A percentile compares a stretch with the other conserved stretches of the same genome.
These are phyloP conservation scores for Drosophila affinis DNA, from an alignment of 2,888 invertebrate genomes.

Conservation along the genomic window DNA sequence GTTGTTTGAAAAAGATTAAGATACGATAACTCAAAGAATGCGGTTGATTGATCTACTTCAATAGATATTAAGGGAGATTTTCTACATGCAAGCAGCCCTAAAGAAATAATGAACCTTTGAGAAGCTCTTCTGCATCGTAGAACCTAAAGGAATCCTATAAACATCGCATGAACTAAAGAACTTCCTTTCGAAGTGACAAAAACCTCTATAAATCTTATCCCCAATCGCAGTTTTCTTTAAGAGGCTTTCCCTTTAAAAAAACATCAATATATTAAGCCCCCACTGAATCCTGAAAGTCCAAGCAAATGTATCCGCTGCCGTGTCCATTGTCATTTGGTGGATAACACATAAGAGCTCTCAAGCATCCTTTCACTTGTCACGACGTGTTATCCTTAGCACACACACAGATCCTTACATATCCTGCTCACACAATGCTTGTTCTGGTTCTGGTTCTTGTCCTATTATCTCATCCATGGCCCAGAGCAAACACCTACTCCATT, in stretches of 20 bases:
- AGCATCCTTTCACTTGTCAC: slow-evolving; percentile 71
- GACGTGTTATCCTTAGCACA: slow-evolving; percentile 41
- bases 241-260: background rate
- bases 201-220: background rate
- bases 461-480: slow-evolving; percentile 37
- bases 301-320: background rate
- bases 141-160: too few species aligned
- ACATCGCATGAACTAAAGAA: too few species aligned
- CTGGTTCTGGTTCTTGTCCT: slow-evolving; percentile 17
- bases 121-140: background rate
- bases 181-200: background rate
- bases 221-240: background rate
- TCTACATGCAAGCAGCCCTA: background rate
- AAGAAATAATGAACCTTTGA: background rate
- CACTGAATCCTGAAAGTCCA: slow-evolving; percentile 17
- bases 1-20: background rate
- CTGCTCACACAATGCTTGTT: slow-evolving; percentile 30
- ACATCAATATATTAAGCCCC: background rate
- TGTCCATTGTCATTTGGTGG: slow-evolving; percentile 28
- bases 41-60: background rate
- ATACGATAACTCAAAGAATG: background rate
- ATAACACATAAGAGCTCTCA: slow-evolving; percentile 25
- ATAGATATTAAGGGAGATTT: too few species aligned
- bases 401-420: background rate
- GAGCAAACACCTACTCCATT: slow-evolving; percentile 62